Conservation (phyloP, 2,888 invertebrate species). For the Itoplectis maculator region DNA sequence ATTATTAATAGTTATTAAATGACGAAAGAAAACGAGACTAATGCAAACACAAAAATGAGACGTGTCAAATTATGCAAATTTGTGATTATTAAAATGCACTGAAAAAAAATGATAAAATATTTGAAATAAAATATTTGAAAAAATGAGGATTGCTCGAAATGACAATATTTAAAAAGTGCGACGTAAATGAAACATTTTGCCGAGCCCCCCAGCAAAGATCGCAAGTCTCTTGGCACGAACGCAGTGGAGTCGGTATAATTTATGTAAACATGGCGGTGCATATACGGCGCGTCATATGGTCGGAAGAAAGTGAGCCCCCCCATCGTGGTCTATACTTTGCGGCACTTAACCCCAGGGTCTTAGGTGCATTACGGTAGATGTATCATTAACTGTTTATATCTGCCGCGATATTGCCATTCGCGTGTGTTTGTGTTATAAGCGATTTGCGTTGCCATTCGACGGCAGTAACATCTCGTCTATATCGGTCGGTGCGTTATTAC, state of each 20-base stretch:
- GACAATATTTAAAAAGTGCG: not conserved
- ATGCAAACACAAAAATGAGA: too few relatives aligned
- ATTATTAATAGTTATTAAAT: too few relatives aligned
- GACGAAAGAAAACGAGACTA: too few relatives aligned
- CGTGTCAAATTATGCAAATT: too few relatives aligned
- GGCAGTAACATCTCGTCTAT: not conserved
- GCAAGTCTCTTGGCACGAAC: not conserved
- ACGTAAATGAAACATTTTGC: constrained; percentile 16
- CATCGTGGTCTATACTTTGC: constrained; percentile 59
- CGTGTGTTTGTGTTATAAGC: not conserved
- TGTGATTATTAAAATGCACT: too few relatives aligned
- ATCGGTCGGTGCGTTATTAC: not conserved
- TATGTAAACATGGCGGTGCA: constrained; percentile 57
- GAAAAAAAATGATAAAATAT: too few relatives aligned
- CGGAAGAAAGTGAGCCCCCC: constrained; percentile 58
- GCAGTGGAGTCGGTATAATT: constrained; percentile 50
- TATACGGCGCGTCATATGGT: constrained; percentile 49
- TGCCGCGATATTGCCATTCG: constrained; percentile 38
- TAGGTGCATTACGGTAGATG: constrained; percentile 58
- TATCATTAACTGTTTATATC: constrained; percentile 58
- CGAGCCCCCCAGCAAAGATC: constrained; percentile 6
- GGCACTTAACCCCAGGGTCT: constrained; percentile 63
- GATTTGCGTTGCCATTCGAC: not conserved
- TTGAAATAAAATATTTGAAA: too few relatives aligned
- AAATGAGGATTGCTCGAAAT: not conserved